Evolutionary conservation across 2,113 vertebrate species (phyloP).

Genomic region (Scartelaos histophorus): DNA sequence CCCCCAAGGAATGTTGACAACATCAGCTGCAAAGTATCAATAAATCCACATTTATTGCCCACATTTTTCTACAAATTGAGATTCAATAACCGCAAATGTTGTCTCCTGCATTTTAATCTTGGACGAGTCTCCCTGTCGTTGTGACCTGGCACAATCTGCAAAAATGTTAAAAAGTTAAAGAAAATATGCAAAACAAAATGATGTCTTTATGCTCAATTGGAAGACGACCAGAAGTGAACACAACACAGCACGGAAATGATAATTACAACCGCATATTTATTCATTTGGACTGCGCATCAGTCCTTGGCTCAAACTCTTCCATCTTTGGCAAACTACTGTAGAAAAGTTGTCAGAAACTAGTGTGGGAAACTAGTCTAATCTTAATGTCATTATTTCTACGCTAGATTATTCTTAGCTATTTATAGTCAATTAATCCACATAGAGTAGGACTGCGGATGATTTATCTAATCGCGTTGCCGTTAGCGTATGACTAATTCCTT

Average conservation of each 20-base stretch:
- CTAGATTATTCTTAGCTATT: slow-evolving; percentile 65
- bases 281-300: background rate
- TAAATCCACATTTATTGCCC: background rate
- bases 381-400: slow-evolving; percentile 67
- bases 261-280: background rate
- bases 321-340: background rate
- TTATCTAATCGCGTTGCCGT: slow-evolving; percentile 65
- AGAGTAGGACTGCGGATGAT: slow-evolving; percentile 67
- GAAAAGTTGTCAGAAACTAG: background rate
- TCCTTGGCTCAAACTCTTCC: background rate
- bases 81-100: background rate
- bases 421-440: slow-evolving; percentile 69
- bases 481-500: slow-evolving; percentile 41
- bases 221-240: background rate
- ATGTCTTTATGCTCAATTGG: background rate
- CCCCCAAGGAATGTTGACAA: too few species aligned
- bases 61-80: background rate
- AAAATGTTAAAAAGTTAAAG: background rate
- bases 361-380: slow-evolving; percentile 37
- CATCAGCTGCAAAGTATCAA: too few species aligned
- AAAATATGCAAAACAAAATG: background rate
- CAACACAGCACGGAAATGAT: background rate
- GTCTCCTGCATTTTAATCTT: background rate
- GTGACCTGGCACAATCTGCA: background rate
- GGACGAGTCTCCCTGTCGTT: background rate